Percentiles rank a stretch among this genome's conserved stretches.
Evolutionary conservation across 2,888 invertebrate genomes (phyloP).

Genomic region (Drosophila greeni): DNA sequence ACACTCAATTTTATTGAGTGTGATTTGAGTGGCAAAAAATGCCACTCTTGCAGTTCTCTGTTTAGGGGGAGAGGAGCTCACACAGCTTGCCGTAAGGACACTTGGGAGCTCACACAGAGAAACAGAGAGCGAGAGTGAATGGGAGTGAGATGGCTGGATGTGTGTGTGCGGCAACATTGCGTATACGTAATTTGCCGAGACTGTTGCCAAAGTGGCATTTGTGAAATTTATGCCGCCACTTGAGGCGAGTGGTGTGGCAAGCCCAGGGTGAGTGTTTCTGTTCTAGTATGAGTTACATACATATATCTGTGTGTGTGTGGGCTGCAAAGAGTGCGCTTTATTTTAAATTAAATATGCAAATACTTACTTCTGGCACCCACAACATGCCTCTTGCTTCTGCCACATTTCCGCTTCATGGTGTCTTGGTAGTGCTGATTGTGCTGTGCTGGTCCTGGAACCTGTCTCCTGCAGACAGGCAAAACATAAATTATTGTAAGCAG

Average conservation of each 20-base stretch:
- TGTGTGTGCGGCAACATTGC: constrained; percentile 49
- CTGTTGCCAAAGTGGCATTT: constrained; percentile 66
- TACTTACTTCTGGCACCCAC: constrained; percentile 41
- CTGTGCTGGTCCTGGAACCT: not conserved
- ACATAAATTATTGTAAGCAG: constrained; percentile 52
- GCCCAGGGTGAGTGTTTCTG: constrained; percentile 28
- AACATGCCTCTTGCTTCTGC: constrained; percentile 10
- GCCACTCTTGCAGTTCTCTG: no score
- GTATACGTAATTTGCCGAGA: constrained; percentile 65
- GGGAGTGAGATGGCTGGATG: constrained; percentile 7
- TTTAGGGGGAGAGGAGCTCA: constrained; percentile 1
- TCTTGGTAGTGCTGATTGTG: not conserved
- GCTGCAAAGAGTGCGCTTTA: constrained; percentile 40
- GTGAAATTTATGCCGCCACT: constrained; percentile 71
- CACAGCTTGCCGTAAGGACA: constrained; percentile 35
- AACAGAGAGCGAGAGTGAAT: constrained; percentile 14
- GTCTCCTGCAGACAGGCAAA: constrained; percentile 52
- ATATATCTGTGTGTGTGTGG: not conserved
- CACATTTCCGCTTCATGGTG: constrained; percentile 23
- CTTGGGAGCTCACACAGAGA: constrained; percentile 53
- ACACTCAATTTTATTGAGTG: no score
- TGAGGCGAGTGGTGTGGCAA: constrained; percentile 60
- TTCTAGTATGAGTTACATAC: constrained; percentile 5
- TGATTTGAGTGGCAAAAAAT: no score
- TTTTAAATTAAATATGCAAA: constrained; percentile 64